A percentile compares a stretch with the other conserved stretches of the same genome.
These are phyloP conservation scores for Trichopria drosophilae DNA, from an alignment of 2,888 invertebrate genomes.

Conservation along the genomic window DNA sequence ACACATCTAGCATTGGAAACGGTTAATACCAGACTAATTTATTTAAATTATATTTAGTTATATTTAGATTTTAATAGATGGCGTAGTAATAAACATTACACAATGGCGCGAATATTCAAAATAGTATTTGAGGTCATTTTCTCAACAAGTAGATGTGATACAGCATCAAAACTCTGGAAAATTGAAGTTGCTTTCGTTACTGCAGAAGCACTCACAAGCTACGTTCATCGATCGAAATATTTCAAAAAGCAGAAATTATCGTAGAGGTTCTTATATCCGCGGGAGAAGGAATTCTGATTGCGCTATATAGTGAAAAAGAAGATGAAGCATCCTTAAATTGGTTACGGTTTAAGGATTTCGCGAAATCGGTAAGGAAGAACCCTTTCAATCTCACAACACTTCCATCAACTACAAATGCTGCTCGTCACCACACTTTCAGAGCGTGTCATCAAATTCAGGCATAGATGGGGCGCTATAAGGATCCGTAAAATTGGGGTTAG, in stretches of 20 bases:
- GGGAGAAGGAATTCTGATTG: constrained; percentile 4
- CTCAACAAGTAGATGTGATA: too few species aligned
- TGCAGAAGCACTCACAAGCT: background rate
- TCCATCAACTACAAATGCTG: constrained; percentile 1
- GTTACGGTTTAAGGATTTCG: background rate
- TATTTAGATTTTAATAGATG: too few species aligned
- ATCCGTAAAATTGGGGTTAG: too few species aligned
- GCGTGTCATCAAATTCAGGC: constrained; percentile 11
- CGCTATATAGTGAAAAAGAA: background rate
- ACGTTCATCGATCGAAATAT: background rate
- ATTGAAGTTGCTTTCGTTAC: background rate
- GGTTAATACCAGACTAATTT: too few species aligned
- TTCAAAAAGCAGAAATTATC: background rate
- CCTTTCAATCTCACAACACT: background rate
- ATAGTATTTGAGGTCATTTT: too few species aligned
- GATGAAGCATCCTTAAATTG: background rate
- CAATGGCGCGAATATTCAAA: too few species aligned
- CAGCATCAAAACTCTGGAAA: background rate
- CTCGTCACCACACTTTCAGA: constrained; percentile 4
- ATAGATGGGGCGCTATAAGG: constrained; percentile 7
- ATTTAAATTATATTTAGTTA: too few species aligned
- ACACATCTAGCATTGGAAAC: too few species aligned
- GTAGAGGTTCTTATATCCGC: background rate
- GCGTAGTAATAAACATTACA: too few species aligned
- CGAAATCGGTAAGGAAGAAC: background rate